phyloP scores from a whole-genome alignment of 2,888 invertebrate genomes.

The Hemaris fuciformis region DNA sequence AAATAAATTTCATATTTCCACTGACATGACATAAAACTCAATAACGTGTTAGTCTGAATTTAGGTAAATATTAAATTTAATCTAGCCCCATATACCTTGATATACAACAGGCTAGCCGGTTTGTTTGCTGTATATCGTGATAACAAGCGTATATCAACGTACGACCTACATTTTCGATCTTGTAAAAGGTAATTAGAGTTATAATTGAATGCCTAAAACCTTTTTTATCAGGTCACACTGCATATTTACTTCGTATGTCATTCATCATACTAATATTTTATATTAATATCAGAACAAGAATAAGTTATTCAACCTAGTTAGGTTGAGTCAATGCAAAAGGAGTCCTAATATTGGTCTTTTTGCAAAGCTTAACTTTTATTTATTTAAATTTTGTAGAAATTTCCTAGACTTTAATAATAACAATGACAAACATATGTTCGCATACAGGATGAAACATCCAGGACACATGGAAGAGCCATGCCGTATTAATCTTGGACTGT shows the following conservation, averaged over 20 bases:
- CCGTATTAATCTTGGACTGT: too few relatives aligned
- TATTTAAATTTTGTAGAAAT: too few relatives aligned
- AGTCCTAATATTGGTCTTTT: too few relatives aligned
- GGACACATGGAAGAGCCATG: too few relatives aligned
- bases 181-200: not conserved
- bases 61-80: not conserved
- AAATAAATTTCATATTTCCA: not conserved
- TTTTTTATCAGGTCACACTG: not conserved
- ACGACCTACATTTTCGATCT: not conserved
- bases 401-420: too few relatives aligned
- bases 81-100: not conserved
- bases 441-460: too few relatives aligned
- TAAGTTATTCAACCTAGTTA: too few relatives aligned
- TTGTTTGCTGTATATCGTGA: not conserved
- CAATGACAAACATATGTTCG: too few relatives aligned
- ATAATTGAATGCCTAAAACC: not conserved
- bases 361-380: too few relatives aligned
- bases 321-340: too few relatives aligned
- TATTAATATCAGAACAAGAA: too few relatives aligned
- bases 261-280: too few relatives aligned
- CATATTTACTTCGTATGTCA: not conserved
- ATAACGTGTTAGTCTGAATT: not conserved
- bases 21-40: conserved; percentile 1
- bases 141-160: conserved; percentile 2
- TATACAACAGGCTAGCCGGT: not conserved